These are phyloP conservation scores for Aphaenogaster floridana DNA, from an alignment of 1,140 invertebrate genomes.

Conservation along the genomic window DNA sequence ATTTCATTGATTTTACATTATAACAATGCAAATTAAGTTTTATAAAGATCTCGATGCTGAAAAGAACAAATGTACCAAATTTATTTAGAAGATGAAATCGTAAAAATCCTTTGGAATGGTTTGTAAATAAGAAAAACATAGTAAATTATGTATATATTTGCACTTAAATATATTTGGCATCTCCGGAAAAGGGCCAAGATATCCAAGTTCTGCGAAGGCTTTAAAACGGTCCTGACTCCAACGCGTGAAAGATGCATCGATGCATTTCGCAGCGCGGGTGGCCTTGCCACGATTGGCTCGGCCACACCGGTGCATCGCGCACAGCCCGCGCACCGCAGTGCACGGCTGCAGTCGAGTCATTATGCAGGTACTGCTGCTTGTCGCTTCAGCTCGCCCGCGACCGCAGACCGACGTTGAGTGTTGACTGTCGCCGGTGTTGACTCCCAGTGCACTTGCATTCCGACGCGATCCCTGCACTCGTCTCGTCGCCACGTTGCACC, in stretches of 20 bases:
- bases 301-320: conserved; percentile 59
- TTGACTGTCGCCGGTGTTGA: conserved; percentile 67
- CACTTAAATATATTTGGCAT: background rate
- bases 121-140: background rate
- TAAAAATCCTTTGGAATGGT: background rate
- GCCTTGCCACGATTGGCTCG: conserved; percentile 54
- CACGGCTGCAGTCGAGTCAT: conserved; percentile 81
- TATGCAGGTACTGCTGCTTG: conserved; percentile 81
- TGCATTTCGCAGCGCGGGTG: conserved; percentile 32
- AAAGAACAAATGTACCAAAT: background rate
- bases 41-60: background rate
- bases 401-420: conserved; percentile 75
- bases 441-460: conserved; percentile 52
- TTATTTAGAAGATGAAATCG: background rate
- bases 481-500: conserved; percentile 57
- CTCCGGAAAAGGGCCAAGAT: background rate
- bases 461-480: conserved; percentile 39
- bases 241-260: conserved; percentile 57
- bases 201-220: background rate
- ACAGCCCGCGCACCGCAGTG: conserved; percentile 77
- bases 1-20: background rate
- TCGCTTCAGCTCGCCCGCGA: conserved; percentile 74
- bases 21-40: background rate
- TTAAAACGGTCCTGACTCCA: background rate
- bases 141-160: background rate